Evolutionary conservation across 1,140 invertebrate genomes (phyloP), one percentile per base, ranked within the genome.

Genomic region (Mylabris phalerata): DNA sequence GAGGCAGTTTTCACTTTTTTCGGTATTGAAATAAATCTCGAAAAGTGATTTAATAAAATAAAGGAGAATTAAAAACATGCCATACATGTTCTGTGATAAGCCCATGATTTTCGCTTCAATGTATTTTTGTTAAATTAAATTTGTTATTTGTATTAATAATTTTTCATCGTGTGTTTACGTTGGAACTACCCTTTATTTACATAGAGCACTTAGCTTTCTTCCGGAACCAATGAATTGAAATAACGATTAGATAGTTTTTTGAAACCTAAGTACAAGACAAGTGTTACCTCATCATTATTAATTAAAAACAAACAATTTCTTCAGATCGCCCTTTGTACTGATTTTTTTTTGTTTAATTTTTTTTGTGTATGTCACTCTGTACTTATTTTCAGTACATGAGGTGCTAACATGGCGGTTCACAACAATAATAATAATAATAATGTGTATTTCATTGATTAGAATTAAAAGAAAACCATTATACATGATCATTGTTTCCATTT

Each of bases 11-110:
- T 32, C 32, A 32, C 47, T 48, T 46, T 44, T 45, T 56, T 56
- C 47, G 54, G 45, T 46, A 54, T 58, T 58, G 49, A 54, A 50
- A 42, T 52, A 40, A 58, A 48, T 32, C 7, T 0, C 7, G 7
- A 32, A 5, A 5, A 7, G 7, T 5, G 32, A 32, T 5, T 32
- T 5, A 32, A 32, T 32, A 7, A 32, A 32, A 32, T 7, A 32
- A 58, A 56, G 41, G n/a, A 3, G 32, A 50, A 24, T 13, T 13
- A 25, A 60, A 48, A 60, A 55, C 52, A 77, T 78, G 77, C 77
- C 77, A 78, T 78, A 78, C 75, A 77, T 78, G 74, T 78, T 78
- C 77, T 78, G 77, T 78, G 76, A 78, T 78, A 78, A 78, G 75
- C 77, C 75, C 75, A 75, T 75, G 69, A 52, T 60, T 58, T 43